A percentile compares a stretch with the other conserved stretches of the same genome.
Conservation (phyloP, 2,797 vertebrate genomes). For the Chiloscyllium punctatum region DNA sequence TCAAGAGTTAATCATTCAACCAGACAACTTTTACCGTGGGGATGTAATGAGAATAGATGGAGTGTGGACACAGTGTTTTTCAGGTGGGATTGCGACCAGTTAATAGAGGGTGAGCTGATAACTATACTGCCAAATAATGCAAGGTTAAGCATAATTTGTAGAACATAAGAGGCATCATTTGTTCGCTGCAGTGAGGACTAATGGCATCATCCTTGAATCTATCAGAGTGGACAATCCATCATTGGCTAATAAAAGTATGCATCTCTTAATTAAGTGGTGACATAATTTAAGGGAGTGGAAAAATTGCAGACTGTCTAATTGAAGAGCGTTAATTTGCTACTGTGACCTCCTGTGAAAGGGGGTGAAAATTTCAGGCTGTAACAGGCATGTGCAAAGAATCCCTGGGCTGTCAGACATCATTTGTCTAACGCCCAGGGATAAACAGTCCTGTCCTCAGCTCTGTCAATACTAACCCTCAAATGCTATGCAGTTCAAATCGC, state of each 20-base stretch:
- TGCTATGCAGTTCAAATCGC: neutral
- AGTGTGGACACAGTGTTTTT: neutral
- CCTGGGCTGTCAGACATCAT: neutral
- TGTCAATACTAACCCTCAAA: neutral
- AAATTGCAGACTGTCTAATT: constrained; percentile 75
- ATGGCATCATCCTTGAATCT: constrained; percentile 72
- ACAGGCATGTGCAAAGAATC: neutral
- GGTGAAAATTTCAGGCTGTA: neutral
- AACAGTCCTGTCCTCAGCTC: neutral
- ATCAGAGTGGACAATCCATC: constrained; percentile 78
- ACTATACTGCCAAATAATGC: neutral
- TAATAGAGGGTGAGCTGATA: constrained; percentile 1
- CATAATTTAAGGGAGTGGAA: constrained; percentile 80
- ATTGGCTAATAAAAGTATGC: constrained; percentile 67
- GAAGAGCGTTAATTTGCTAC: constrained; percentile 77
- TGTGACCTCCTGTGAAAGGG: constrained; percentile 64
- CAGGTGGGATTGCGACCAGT: neutral
- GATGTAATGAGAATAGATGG: neutral
- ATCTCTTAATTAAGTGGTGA: constrained; percentile 74
- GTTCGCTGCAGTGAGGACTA: constrained; percentile 60
- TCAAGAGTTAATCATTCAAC: neutral
- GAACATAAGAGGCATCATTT: constrained; percentile 2
- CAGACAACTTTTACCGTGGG: neutral
- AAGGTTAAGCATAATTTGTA: constrained; percentile 29
- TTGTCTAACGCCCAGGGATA: neutral